Conservation (phyloP, 2,888 invertebrate species). For the Drosophila maculinotata region DNA sequence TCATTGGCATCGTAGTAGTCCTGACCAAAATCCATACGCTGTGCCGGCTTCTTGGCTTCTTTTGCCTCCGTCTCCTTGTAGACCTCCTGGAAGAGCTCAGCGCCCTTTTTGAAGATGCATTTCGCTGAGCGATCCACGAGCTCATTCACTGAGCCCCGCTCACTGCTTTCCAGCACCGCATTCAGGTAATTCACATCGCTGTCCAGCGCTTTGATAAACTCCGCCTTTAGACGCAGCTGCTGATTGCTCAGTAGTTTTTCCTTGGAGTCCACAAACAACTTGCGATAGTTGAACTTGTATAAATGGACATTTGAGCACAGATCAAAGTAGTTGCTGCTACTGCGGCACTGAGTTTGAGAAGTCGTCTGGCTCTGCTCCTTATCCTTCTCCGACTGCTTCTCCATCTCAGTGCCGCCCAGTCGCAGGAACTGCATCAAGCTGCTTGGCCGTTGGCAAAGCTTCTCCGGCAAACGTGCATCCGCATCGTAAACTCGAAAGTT, state of each 20-base stretch:
- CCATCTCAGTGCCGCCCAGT: constrained; percentile 1
- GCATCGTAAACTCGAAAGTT: background rate
- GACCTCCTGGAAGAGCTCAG: constrained; percentile 31
- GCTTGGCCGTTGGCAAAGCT: background rate
- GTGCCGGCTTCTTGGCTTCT: rapidly evolving
- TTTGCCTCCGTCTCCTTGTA: background rate
- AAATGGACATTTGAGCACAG: background rate
- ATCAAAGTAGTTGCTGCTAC: constrained; percentile 28
- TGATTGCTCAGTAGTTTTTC: constrained; percentile 7
- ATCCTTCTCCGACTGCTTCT: background rate
- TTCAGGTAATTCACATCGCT: constrained; percentile 50
- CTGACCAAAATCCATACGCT: constrained; percentile 41
- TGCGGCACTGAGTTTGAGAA: constrained; percentile 9
- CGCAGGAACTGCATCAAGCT: constrained; percentile 21
- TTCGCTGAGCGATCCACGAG: constrained; percentile 49
- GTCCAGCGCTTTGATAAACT: constrained; percentile 53
- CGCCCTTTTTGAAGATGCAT: constrained; percentile 40
- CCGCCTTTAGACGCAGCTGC: constrained; percentile 29
- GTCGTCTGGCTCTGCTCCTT: background rate
- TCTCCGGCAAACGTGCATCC: background rate
- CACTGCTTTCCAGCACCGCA: constrained; percentile 25
- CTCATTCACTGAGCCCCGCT: constrained; percentile 14
- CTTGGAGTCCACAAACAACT: constrained; percentile 33
- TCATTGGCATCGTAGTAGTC: constrained; percentile 69
- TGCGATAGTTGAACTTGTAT: constrained; percentile 51